Percentiles rank a stretch among this genome's conserved stretches.
These are phyloP conservation scores for Cerastis leucographa DNA, from an alignment of 2,888 invertebrate species.

Conservation along the genomic window DNA sequence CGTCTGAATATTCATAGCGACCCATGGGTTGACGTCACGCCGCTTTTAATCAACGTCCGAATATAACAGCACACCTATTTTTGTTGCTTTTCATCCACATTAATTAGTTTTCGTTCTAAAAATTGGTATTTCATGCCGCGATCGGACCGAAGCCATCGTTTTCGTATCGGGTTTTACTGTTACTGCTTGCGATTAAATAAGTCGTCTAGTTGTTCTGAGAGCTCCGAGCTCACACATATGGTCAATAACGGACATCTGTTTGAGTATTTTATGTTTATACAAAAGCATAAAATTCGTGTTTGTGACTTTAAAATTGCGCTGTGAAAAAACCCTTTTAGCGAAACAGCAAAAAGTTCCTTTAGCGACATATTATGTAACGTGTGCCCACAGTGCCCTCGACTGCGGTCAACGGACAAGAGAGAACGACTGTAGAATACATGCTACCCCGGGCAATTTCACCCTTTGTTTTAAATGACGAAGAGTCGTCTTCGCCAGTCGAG, in stretches of 20 bases:
- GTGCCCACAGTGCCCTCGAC: constrained; percentile 72
- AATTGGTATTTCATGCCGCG: constrained; percentile 33
- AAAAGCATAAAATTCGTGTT: constrained; percentile 49
- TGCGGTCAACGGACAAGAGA: constrained; percentile 84
- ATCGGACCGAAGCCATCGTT: constrained; percentile 50
- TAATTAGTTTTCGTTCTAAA: constrained; percentile 65
- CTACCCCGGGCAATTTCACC: constrained; percentile 84
- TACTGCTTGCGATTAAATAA: constrained; percentile 49
- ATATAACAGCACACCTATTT: constrained; percentile 72
- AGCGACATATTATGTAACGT: constrained; percentile 69
- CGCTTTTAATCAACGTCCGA: constrained; percentile 71
- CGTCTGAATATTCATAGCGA: constrained; percentile 78
- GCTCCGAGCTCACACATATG: constrained; percentile 28
- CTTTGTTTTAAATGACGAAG: constrained; percentile 87
- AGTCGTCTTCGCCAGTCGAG: constrained; percentile 80
- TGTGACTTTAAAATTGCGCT: constrained; percentile 54
- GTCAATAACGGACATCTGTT: constrained; percentile 43
- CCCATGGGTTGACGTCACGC: constrained; percentile 71
- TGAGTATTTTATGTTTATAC: constrained; percentile 44
- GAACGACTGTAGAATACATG: constrained; percentile 76
- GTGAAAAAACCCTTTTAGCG: constrained; percentile 57
- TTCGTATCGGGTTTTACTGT: constrained; percentile 54
- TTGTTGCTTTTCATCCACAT: constrained; percentile 67
- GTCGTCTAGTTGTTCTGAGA: constrained; percentile 37
- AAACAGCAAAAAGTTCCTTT: constrained; percentile 65